These are phyloP conservation scores for Acromyrmex heyeri DNA, from an alignment of 1,140 invertebrate genomes.

Conservation along the genomic window DNA sequence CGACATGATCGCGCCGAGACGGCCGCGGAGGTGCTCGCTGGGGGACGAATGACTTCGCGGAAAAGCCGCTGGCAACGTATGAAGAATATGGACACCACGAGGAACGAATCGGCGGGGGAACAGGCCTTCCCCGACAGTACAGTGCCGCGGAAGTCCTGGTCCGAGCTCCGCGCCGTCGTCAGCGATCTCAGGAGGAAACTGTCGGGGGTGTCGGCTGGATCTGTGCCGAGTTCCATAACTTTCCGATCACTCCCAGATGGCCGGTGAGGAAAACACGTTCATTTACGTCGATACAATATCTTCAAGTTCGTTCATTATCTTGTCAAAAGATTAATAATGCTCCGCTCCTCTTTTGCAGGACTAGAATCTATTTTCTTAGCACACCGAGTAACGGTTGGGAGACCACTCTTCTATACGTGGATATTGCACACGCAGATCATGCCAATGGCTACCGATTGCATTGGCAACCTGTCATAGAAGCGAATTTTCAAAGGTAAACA, in stretches of 20 bases:
- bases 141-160: slow-evolving; percentile 89
- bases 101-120: slow-evolving; percentile 67
- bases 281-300: neutral
- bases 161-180: slow-evolving; percentile 92
- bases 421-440: slow-evolving; percentile 89
- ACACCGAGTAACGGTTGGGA: slow-evolving; percentile 94
- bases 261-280: slow-evolving; percentile 74
- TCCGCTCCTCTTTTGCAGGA: slow-evolving; percentile 83
- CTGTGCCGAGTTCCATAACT: slow-evolving; percentile 92
- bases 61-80: slow-evolving; percentile 1
- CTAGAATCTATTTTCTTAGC: slow-evolving; percentile 95
- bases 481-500: slow-evolving; percentile 89
- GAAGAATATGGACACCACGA: slow-evolving; percentile 73
- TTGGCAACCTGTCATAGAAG: slow-evolving; percentile 91
- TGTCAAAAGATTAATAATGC: neutral
- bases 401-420: slow-evolving; percentile 94
- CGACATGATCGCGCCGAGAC: slow-evolving; percentile 60
- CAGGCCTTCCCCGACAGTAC: slow-evolving; percentile 47
- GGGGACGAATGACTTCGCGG: slow-evolving; percentile 55
- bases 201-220: slow-evolving; percentile 91
- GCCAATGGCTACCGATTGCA: slow-evolving; percentile 87
- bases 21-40: slow-evolving; percentile 6
- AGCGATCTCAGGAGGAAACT: slow-evolving; percentile 93
- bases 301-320: neutral
- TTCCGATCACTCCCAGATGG: slow-evolving; percentile 93